Evolutionary conservation across 2,113 vertebrate genomes (phyloP).

Genomic region (Toxotes chatareus): DNA sequence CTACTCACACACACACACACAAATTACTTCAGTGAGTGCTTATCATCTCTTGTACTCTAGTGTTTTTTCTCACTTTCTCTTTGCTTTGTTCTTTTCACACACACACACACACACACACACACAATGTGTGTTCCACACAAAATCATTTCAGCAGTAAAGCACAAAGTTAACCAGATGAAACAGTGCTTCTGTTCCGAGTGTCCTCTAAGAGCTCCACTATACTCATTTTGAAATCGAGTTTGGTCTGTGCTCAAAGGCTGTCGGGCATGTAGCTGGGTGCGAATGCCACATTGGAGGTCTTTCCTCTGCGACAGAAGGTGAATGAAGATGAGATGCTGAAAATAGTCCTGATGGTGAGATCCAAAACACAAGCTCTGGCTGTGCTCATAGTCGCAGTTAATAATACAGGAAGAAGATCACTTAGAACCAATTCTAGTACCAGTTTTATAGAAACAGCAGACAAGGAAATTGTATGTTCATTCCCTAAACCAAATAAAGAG

Average conservation of each 20-base stretch:
- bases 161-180: constrained; percentile 43
- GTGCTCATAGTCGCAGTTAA: constrained; percentile 11
- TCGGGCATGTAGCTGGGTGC: neutral
- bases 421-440: neutral
- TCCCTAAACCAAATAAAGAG: constrained; percentile 10
- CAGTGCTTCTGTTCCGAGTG: constrained; percentile 22
- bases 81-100: neutral
- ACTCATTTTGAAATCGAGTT: constrained; percentile 19
- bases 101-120: constrained; percentile 3
- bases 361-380: neutral
- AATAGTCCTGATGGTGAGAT: constrained; percentile 11
- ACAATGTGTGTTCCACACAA: constrained; percentile 15
- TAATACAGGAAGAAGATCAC: constrained; percentile 28
- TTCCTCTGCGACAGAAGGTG: neutral
- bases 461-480: constrained; percentile 18
- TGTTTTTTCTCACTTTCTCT: neutral
- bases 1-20: constrained; percentile 17
- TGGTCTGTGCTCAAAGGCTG: constrained; percentile 2
- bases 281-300: constrained; percentile 5
- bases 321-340: neutral
- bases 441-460: constrained; percentile 27
- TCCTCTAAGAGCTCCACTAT: constrained; percentile 18
- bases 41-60: constrained; percentile 32
- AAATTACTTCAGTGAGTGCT: constrained; percentile 12
- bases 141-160: constrained; percentile 26